phyloP scores from a whole-genome alignment of 2,113 vertebrate species.

The Alligator mississippiensis region DNA sequence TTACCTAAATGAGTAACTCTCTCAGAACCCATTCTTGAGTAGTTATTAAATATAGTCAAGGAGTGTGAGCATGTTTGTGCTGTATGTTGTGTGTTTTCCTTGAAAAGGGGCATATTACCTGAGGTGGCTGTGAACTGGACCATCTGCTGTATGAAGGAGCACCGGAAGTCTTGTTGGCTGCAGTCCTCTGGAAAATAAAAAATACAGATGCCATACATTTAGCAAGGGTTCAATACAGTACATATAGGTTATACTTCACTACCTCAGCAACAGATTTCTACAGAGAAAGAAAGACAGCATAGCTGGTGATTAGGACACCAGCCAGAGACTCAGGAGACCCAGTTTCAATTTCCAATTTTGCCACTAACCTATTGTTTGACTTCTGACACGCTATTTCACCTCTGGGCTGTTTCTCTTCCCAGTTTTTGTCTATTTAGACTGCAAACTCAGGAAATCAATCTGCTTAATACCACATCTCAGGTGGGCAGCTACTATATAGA shows the following conservation, averaged over 20 bases:
- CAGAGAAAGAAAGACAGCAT: not conserved
- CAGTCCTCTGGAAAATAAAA: conserved; percentile 81
- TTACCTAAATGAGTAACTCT: not conserved
- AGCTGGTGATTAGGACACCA: not conserved
- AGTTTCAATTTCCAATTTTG: not conserved
- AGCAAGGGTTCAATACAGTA: not conserved
- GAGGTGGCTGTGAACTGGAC: conserved; percentile 86
- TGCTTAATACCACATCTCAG: not conserved
- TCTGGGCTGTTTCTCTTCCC: not conserved
- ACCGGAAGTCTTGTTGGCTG: conserved; percentile 79
- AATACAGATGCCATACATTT: not conserved
- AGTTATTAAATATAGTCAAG: not conserved
- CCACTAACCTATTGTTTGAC: not conserved
- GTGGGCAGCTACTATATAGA: too few relatives aligned
- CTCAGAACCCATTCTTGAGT: not conserved
- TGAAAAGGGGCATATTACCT: conserved; percentile 82
- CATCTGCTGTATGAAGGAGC: conserved; percentile 88
- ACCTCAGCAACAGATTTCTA: not conserved
- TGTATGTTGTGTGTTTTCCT: conserved; percentile 7
- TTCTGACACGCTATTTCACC: not conserved
- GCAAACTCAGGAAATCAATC: not conserved
- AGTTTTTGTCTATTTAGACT: not conserved
- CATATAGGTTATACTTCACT: not conserved
- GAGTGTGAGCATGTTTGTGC: not conserved
- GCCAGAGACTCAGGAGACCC: not conserved